Evolutionary conservation across 2,113 vertebrate species (phyloP).

Genomic region (Azemiops feae): DNA sequence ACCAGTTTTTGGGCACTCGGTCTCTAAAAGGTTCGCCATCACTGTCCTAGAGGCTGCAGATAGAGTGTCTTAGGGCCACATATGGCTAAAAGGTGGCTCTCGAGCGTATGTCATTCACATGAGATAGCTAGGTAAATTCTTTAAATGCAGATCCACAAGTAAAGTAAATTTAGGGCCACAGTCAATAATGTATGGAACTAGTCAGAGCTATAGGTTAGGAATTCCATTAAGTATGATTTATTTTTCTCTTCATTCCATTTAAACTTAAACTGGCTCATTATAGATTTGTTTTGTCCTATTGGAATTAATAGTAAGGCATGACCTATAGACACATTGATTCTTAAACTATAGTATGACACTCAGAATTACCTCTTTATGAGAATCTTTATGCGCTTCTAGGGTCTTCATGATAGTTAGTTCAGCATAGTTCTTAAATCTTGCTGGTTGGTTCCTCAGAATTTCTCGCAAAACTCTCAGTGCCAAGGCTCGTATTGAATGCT

Average conservation of each 20-base stretch:
- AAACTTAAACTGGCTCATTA: not conserved
- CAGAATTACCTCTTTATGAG: constrained; percentile 88
- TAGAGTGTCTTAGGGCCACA: not conserved
- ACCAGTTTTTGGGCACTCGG: no score
- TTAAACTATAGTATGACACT: not conserved
- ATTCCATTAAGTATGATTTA: not conserved
- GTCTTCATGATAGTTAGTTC: constrained; percentile 99
- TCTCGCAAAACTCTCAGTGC: constrained; percentile 92
- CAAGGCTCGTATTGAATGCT: constrained; percentile 94
- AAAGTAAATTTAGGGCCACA: not conserved
- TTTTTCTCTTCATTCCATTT: not conserved
- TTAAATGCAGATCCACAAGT: not conserved
- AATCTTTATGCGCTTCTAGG: constrained; percentile 97
- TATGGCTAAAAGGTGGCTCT: not conserved
- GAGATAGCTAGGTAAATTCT: not conserved
- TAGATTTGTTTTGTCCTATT: not conserved
- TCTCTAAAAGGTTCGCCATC: no score
- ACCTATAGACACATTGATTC: not conserved
- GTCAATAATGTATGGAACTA: not conserved
- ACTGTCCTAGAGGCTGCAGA: not conserved
- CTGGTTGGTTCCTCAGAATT: constrained; percentile 95
- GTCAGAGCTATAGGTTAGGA: no score
- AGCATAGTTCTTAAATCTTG: constrained; percentile 95
- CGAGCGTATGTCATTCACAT: not conserved
- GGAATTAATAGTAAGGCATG: not conserved